Base-by-base conservation (phyloP, 2,113 vertebrate genomes). In the Cololabis saira region DNA sequence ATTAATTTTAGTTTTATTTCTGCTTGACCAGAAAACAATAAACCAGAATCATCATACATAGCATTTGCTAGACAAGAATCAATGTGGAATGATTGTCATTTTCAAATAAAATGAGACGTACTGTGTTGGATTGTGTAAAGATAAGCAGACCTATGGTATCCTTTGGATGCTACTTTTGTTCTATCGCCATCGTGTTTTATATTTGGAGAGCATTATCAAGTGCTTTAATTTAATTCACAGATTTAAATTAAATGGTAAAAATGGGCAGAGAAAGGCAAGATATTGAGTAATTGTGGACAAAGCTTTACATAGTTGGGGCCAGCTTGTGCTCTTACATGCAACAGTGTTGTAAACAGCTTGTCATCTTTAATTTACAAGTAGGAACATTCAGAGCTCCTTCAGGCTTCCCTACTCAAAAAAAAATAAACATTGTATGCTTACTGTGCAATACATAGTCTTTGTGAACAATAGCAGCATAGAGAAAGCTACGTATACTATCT, bases 301-400 rank as follows among this genome's bases (percentile, higher is more conserved):
- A 6, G 5, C 21, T 49, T 62, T 50, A 14, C 12, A 37, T 37
- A 19, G 19, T n/a, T 9, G 13, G 44, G 17, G 37, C 7, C 9
- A 22, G 42, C 33, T 40, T 40, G 3, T 14, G 24, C 24, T 71
- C 21, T 37, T 45, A n/a, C 2, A 41, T 52, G 16, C 21, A 42
- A 2, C 1, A 17, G 9, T 30, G 17, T 17, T 55, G 18, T 41
- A 40, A 65, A 40, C 42, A 61, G n/a, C 42, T 47, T 58, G 13
- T 58, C 13, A 16, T 33, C 2, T 43, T 40, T 61, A 24, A 59
- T 56, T 50, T 47, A 58, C 8, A 60, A 49, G 16, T 27, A 44
- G 16, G 56, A 33, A 27, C 27, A 21, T 19, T 47, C 19, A 33
- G 66, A 45, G 40, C 15, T 54, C 21, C 19, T 50, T 37, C n/a